These are phyloP conservation scores for Ellobium chinense DNA, from an alignment of 2,888 invertebrate species.

Conservation along the genomic window DNA sequence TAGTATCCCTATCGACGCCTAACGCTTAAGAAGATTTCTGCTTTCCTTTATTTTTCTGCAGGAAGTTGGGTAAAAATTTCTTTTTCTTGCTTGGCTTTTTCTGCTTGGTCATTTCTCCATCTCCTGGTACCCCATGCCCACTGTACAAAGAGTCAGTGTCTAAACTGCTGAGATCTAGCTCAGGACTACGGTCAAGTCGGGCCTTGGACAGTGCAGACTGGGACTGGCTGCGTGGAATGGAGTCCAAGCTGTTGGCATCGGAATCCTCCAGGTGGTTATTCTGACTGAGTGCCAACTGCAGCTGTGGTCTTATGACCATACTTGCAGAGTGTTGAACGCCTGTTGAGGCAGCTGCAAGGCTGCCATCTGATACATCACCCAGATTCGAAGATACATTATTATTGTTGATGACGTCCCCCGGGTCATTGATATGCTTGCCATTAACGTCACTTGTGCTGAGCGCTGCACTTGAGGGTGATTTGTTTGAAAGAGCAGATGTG, in stretches of 20 bases:
- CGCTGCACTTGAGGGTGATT: not conserved
- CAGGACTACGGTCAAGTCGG: conserved; percentile 14
- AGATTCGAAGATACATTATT: not conserved
- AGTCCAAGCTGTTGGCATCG: conserved; percentile 29
- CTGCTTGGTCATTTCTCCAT: not conserved
- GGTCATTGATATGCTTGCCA: not conserved
- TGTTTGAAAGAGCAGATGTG: not conserved
- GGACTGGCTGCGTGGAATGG: conserved; percentile 20
- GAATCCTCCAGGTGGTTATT: conserved; percentile 23
- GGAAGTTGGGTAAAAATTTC: conserved; percentile 45
- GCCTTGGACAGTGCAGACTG: conserved; percentile 2
- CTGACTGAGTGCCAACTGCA: not conserved
- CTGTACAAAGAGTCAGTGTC: conserved; percentile 35
- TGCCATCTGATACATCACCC: not conserved
- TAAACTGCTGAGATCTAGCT: conserved; percentile 30
- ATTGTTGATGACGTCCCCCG: conserved; percentile 27
- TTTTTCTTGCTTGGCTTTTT: conserved; percentile 47
- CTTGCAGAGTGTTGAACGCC: conserved; percentile 14
- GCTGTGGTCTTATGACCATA: not conserved
- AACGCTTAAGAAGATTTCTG: conserved; percentile 42
- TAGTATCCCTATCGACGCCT: no score
- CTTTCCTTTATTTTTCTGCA: conserved; percentile 42
- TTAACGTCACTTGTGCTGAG: not conserved
- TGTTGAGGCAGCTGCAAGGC: not conserved
- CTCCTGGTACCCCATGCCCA: not conserved